Base-by-base conservation (phyloP, 1,140 invertebrate species). In the Zaprionus inermis region DNA sequence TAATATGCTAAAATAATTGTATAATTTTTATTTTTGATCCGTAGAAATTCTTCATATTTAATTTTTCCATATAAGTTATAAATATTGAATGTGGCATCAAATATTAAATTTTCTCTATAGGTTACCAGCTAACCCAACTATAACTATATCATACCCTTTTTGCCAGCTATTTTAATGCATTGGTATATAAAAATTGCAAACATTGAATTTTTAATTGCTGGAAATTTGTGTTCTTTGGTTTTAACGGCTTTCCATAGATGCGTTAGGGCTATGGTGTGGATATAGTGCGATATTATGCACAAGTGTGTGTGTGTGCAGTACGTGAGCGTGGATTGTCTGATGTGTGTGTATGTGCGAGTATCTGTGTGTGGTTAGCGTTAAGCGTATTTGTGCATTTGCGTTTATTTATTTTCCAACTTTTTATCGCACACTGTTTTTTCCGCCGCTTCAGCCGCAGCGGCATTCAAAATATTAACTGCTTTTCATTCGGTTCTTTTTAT, bases 131-230 rank as follows among this genome's bases (percentile, higher is more conserved):
- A n/a, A n/a, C n/a, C n/a, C 0, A 2, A 7, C 6, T 12, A 49
- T 20, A 12, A 54, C 4, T 18, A 52, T 12, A 18, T 38, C 20
- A 54, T 54, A 54, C 34, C 34, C 32, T 7, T 38, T 51, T 52
- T 22, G 18, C 9, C 7, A 16, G 2, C 14, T 28, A 12, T 54
- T 38, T 36, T 36, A 20, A 28, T 54, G 49, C 22, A n/a, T 54
- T 3, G 20, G 52, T 24, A 38, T 32, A 41, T 65, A 44, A 67
- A 81, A 86, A 82, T 70, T 55, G 68, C 76, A 86, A 86, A 79
- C 79, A 86, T 83, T 86, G 79, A 86, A 86, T 88, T 88, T 88
- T 82, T 88, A 86, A 88, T 86, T 88, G 79, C 79, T 88, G 68
- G 58, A 79, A 82, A 86, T 86, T 76, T 82, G 79, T 88, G 83